These are phyloP conservation scores for Nixonia krombeini DNA, from an alignment of 1,140 invertebrate genomes.

Conservation along the genomic window DNA sequence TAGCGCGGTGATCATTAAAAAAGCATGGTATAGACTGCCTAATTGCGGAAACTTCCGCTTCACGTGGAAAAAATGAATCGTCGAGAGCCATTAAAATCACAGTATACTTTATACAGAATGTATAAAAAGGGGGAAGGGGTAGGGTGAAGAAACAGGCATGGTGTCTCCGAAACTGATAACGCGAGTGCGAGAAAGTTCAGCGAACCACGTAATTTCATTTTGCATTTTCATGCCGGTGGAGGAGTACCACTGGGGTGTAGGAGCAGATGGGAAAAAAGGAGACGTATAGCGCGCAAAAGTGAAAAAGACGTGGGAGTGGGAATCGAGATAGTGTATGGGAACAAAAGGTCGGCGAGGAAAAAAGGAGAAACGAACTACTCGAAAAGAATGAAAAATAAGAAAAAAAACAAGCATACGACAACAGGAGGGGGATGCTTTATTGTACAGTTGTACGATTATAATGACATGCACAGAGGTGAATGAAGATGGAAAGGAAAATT, in stretches of 20 bases:
- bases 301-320: conserved; percentile 15
- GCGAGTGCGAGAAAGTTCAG: conserved; percentile 14
- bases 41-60: conserved; percentile 18
- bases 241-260: background rate
- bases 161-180: conserved; percentile 14
- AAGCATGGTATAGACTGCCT: conserved; percentile 11
- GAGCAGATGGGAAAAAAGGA: conserved; percentile 5
- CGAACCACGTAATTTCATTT: conserved; percentile 27
- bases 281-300: conserved; percentile 16
- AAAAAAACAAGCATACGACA: conserved; percentile 1
- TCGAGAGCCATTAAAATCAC: conserved; percentile 26
- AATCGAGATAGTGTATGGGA: conserved; percentile 14
- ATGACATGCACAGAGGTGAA: background rate
- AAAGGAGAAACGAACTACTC: conserved; percentile 3
- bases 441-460: background rate
- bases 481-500: conserved; percentile 16
- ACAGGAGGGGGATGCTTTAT: background rate
- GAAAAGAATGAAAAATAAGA: conserved; percentile 15
- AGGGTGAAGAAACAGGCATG: conserved; percentile 4
- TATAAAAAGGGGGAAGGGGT: conserved; percentile 7
- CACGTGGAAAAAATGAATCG: conserved; percentile 12
- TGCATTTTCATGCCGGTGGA: conserved; percentile 13
- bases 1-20: conserved; percentile 25
- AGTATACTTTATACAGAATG: conserved; percentile 17
- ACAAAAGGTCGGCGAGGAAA: conserved; percentile 22